Percentiles rank a stretch among this genome's conserved stretches.
These are phyloP conservation scores for Peromyscus melanophrys DNA, from an alignment of 2,797 vertebrate genomes.

Conservation along the genomic window DNA sequence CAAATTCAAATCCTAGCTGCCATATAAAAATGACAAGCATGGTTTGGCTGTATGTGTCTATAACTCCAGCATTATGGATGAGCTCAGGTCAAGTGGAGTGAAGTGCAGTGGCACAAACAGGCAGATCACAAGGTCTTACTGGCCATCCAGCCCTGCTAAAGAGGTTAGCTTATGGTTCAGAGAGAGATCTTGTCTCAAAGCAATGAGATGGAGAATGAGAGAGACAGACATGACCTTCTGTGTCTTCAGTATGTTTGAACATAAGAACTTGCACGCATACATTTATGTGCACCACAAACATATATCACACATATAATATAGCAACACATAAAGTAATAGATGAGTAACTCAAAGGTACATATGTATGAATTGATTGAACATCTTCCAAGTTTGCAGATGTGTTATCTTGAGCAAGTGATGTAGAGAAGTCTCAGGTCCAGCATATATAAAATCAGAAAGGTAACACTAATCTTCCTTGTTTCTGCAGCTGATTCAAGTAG, in stretches of 20 bases:
- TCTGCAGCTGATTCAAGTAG: neutral
- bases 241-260: neutral
- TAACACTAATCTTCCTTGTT: constrained; percentile 18
- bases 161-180: neutral
- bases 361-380: neutral
- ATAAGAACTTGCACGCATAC: neutral
- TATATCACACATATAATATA: neutral
- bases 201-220: neutral
- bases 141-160: neutral
- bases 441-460: neutral
- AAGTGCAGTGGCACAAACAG: neutral
- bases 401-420: constrained; percentile 31
- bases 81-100: neutral
- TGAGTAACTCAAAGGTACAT: neutral
- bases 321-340: neutral
- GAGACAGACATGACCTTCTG: neutral
- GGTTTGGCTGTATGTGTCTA: neutral
- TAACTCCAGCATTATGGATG: neutral
- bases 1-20: neutral
- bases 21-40: neutral
- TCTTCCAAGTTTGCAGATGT: neutral
- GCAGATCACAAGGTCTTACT: neutral
- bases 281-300: neutral
- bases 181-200: neutral
- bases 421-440: neutral